These are phyloP conservation scores for Rhinogobius similis DNA, from an alignment of 2,113 vertebrate genomes.

Conservation along the genomic window DNA sequence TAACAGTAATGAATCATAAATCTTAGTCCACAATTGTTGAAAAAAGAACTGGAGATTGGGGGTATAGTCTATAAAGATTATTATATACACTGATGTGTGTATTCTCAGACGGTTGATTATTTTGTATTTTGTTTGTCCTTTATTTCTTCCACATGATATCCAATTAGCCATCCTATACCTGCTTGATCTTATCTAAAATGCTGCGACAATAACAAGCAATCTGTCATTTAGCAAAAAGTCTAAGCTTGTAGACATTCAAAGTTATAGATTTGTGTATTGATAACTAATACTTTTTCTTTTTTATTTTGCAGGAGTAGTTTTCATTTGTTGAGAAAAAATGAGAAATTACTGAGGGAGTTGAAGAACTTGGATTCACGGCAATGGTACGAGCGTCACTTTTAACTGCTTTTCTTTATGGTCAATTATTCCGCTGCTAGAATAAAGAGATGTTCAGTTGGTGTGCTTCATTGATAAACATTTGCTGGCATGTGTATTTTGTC, in stretches of 20 bases:
- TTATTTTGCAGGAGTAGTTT: conserved; percentile 87
- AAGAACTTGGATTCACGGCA: conserved; percentile 97
- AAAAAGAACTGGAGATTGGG: neutral
- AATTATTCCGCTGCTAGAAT: neutral
- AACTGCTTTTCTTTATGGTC: neutral
- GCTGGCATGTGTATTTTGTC: neutral
- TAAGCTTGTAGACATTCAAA: neutral
- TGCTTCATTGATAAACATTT: neutral
- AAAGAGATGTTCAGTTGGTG: neutral
- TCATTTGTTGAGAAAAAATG: conserved; percentile 97
- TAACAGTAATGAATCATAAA: neutral
- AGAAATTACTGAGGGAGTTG: conserved; percentile 96
- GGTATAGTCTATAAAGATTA: neutral
- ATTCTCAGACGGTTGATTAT: neutral
- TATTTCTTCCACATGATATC: neutral
- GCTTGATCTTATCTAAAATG: neutral
- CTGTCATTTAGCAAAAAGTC: conserved; percentile 27
- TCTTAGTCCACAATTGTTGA: neutral
- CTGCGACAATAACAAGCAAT: conserved; percentile 55
- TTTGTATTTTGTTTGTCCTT: neutral
- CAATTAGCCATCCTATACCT: neutral
- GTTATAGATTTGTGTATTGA: neutral
- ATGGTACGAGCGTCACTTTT: conserved; percentile 80
- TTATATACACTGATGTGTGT: neutral
- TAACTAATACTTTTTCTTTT: conserved; percentile 12